These are phyloP conservation scores for Paedocypris micromegethes DNA, from an alignment of 2,797 vertebrate species.

Conservation along the genomic window DNA sequence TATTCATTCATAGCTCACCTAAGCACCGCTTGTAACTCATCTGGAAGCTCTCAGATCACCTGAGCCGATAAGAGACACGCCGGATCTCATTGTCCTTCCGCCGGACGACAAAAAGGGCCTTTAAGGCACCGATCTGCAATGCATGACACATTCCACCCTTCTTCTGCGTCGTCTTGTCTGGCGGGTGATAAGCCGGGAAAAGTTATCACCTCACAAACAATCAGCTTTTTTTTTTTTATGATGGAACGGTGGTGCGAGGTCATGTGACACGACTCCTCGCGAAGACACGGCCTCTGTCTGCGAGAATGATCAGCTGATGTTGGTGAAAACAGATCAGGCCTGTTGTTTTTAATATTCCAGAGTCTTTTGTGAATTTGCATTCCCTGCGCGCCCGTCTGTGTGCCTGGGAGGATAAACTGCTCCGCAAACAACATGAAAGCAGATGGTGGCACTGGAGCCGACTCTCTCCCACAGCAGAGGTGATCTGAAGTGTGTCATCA, in stretches of 20 bases:
- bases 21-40: slow-evolving; percentile 64
- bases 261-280: not conserved
- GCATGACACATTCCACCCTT: slow-evolving; percentile 18
- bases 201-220: not conserved
- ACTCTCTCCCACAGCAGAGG: slow-evolving; percentile 10
- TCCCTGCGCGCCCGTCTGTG: slow-evolving; percentile 6
- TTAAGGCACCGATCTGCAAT: slow-evolving; percentile 34
- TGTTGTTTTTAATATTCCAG: slow-evolving; percentile 18
- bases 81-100: slow-evolving; percentile 58
- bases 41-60: slow-evolving; percentile 74
- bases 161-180: not conserved
- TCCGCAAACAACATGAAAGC: slow-evolving; percentile 24
- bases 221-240: not conserved
- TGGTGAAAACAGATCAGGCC: not conserved
- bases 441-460: slow-evolving; percentile 9
- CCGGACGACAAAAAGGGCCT: slow-evolving; percentile 23
- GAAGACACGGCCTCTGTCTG: not conserved
- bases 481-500: slow-evolving; percentile 24
- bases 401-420: slow-evolving; percentile 17
- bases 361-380: slow-evolving; percentile 17
- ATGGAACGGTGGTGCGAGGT: not conserved
- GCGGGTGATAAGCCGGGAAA: not conserved
- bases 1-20: slow-evolving; percentile 75
- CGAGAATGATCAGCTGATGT: not conserved
- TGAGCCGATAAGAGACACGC: slow-evolving; percentile 64